phyloP scores from a whole-genome alignment of 2,797 vertebrate genomes.

The Perodicticus potto region DNA sequence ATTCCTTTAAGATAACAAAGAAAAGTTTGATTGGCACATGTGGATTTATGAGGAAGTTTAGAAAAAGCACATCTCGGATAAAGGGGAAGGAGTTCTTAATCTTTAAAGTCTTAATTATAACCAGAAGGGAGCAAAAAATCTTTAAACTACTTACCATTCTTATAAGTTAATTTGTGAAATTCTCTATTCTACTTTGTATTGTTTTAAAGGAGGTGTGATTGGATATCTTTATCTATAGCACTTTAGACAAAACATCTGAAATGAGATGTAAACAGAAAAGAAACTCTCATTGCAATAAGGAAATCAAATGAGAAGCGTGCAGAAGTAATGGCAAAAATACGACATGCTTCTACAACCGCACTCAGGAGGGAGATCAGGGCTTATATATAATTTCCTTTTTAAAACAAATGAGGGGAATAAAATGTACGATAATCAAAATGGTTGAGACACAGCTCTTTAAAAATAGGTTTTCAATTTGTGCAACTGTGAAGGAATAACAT shows the following conservation, averaged over 20 bases:
- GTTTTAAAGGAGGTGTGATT: constrained; percentile 47
- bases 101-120: constrained; percentile 53
- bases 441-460: constrained; percentile 28
- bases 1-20: not conserved
- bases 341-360: constrained; percentile 1
- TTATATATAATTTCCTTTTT: constrained; percentile 20
- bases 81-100: not conserved
- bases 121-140: constrained; percentile 9
- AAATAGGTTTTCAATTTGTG: constrained; percentile 73
- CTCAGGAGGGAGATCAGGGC: constrained; percentile 32
- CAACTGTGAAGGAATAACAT: constrained; percentile 51
- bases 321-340: constrained; percentile 50
- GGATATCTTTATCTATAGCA: constrained; percentile 32
- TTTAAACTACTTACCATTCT: constrained; percentile 3
- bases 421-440: constrained; percentile 40
- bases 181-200: constrained; percentile 45
- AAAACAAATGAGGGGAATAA: constrained; percentile 53
- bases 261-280: constrained; percentile 39
- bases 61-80: not conserved
- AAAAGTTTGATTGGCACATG: not conserved
- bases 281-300: not conserved
- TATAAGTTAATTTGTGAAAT: constrained; percentile 34
- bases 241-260: constrained; percentile 42
- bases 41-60: not conserved
- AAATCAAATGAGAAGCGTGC: constrained; percentile 46